phyloP scores from a whole-genome alignment of 2,888 invertebrate genomes.

The Syrphus vitripennis region DNA sequence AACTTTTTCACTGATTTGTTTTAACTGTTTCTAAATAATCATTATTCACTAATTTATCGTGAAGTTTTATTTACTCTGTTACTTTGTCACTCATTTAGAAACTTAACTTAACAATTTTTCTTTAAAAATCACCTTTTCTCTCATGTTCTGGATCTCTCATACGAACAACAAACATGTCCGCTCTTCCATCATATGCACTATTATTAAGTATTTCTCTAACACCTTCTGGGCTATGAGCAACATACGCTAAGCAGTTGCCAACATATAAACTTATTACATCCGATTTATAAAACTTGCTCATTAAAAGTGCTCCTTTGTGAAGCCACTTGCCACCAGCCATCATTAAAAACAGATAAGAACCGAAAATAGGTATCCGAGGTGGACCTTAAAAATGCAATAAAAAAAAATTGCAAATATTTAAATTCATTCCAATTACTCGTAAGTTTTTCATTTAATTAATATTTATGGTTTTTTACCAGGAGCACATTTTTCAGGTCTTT shows the following conservation, averaged over 20 bases:
- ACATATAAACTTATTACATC: conserved; percentile 84
- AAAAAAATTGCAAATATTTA: background rate
- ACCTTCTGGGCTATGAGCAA: conserved; percentile 82
- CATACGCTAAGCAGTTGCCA: conserved; percentile 82
- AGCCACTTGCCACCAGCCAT: conserved; percentile 82
- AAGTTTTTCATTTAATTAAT: too few species aligned
- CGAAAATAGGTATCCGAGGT: conserved; percentile 84
- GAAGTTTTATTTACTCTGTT: too few species aligned
- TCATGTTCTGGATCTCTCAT: conserved; percentile 81
- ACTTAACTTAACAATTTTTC: too few species aligned
- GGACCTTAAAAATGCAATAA: conserved; percentile 82
- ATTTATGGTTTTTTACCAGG: conserved; percentile 83
- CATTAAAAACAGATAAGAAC: conserved; percentile 84
- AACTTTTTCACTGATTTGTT: too few species aligned
- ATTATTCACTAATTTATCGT: too few species aligned
- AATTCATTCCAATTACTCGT: too few species aligned
- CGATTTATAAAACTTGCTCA: conserved; percentile 84
- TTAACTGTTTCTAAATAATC: too few species aligned
- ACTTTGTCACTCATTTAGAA: too few species aligned
- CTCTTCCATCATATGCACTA: conserved; percentile 85
- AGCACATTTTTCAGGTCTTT: conserved; percentile 82
- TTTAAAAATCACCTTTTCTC: conserved; percentile 75
- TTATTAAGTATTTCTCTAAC: conserved; percentile 84
- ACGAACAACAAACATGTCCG: conserved; percentile 81
- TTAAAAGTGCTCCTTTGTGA: conserved; percentile 81